phyloP scores from a whole-genome alignment of 1,140 invertebrate species.

The Luehdorfia chinensis region DNA sequence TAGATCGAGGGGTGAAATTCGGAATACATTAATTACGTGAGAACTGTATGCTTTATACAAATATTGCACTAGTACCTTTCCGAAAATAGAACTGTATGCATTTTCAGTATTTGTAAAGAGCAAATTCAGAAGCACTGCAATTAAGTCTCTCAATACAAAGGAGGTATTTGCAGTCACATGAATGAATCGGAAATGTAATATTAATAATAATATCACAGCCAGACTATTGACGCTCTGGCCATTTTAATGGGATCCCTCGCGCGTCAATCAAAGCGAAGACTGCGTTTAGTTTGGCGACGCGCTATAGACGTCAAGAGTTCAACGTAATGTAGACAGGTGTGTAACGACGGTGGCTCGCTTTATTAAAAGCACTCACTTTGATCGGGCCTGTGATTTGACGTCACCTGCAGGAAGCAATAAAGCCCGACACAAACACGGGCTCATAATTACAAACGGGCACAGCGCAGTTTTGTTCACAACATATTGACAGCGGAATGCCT shows the following conservation, averaged over 20 bases:
- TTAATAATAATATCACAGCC: slow-evolving; percentile 33
- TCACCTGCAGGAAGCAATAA: slow-evolving; percentile 69
- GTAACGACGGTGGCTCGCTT: slow-evolving; percentile 35
- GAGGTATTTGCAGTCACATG: slow-evolving; percentile 11
- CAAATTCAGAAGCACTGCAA: slow-evolving; percentile 7
- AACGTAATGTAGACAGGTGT: slow-evolving; percentile 30
- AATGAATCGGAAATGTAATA: slow-evolving; percentile 28
- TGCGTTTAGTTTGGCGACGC: slow-evolving; percentile 6
- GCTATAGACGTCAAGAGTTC: slow-evolving; percentile 28
- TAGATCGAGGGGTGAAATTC: slow-evolving; percentile 27
- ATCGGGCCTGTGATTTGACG: slow-evolving; percentile 56
- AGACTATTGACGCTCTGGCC: slow-evolving; percentile 23
- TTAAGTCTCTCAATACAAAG: slow-evolving; percentile 7
- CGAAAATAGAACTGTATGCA: neutral
- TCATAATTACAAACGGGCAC: slow-evolving; percentile 58
- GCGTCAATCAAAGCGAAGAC: slow-evolving; percentile 10
- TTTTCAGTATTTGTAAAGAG: neutral
- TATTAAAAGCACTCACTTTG: slow-evolving; percentile 74
- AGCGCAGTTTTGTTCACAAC: slow-evolving; percentile 49
- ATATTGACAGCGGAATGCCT: slow-evolving; percentile 63
- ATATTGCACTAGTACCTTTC: neutral
- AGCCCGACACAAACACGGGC: slow-evolving; percentile 46
- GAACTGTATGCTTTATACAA: neutral
- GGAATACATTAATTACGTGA: slow-evolving; percentile 13
- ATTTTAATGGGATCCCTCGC: slow-evolving; percentile 5